These are phyloP conservation scores for Ashinkailepas kermadecensis DNA, from an alignment of 2,888 invertebrate genomes.

Conservation along the genomic window DNA sequence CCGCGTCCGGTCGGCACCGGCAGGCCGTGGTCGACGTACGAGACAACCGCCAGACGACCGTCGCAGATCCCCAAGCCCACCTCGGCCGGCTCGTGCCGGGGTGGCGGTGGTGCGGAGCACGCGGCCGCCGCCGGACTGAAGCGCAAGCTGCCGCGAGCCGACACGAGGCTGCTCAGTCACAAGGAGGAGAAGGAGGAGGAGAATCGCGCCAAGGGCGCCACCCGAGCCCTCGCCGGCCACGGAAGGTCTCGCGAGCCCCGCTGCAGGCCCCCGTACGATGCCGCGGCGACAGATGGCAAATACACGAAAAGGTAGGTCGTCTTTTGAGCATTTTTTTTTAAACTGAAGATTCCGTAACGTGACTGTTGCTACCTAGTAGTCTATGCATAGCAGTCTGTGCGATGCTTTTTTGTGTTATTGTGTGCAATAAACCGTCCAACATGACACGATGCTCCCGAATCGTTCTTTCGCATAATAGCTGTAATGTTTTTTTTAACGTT, in stretches of 20 bases:
- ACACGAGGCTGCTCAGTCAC: neutral
- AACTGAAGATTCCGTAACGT: too few relatives aligned
- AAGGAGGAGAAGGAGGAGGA: constrained; percentile 13
- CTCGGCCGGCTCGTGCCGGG: constrained; percentile 15
- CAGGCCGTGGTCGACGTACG: neutral
- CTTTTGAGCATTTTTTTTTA: too few relatives aligned
- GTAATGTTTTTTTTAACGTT: too few relatives aligned
- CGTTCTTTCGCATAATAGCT: too few relatives aligned
- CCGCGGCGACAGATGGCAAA: neutral
- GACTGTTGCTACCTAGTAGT: too few relatives aligned
- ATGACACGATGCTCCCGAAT: too few relatives aligned
- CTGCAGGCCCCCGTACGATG: neutral
- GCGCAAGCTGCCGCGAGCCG: neutral
- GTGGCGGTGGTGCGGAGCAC: constrained; percentile 25
- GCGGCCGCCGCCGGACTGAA: neutral
- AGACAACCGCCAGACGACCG: neutral
- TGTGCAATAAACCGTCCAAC: too few relatives aligned
- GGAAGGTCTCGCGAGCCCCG: neutral
- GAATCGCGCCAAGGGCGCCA: neutral
- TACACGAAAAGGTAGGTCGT: neutral
- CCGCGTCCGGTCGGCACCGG: neutral
- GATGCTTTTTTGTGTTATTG: too few relatives aligned
- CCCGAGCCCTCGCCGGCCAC: neutral
- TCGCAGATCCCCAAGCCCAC: neutral
- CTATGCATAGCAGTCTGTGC: too few relatives aligned